Evolutionary conservation across 2,113 vertebrate species (phyloP).

Genomic region (Falco punctatus): DNA sequence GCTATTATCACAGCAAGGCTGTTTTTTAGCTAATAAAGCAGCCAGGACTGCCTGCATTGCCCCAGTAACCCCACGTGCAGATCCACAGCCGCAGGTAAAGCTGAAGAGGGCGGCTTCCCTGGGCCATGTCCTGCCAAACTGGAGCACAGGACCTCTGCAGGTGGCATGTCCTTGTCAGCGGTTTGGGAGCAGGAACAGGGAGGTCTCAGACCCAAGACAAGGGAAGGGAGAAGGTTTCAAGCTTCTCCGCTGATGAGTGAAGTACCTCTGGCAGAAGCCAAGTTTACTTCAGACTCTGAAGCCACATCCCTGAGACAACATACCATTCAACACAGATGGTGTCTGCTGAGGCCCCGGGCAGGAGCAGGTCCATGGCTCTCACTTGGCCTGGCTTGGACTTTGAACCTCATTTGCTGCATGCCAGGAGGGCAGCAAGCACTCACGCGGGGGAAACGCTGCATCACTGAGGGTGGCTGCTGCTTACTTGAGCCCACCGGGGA

Average conservation of each 20-base stretch:
- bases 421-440: background rate
- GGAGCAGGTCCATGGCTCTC: background rate
- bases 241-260: background rate
- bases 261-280: background rate
- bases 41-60: background rate
- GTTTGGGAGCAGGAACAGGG: background rate
- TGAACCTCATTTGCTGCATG: background rate
- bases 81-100: background rate
- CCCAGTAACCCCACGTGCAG: background rate
- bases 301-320: background rate
- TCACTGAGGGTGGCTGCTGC: fast-evolving
- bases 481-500: background rate
- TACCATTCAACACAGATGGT: background rate
- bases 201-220: fast-evolving
- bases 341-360: background rate
- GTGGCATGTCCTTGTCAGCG: background rate
- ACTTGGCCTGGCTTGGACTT: background rate
- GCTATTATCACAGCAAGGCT: background rate
- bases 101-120: background rate
- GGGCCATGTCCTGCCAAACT: background rate
- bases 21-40: background rate
- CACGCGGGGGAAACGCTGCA: background rate
- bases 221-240: background rate
- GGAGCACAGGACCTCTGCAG: background rate
- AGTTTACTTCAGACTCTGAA: background rate